Conservation (phyloP, 2,888 invertebrate species). For the Drosophila sordidapex region DNA sequence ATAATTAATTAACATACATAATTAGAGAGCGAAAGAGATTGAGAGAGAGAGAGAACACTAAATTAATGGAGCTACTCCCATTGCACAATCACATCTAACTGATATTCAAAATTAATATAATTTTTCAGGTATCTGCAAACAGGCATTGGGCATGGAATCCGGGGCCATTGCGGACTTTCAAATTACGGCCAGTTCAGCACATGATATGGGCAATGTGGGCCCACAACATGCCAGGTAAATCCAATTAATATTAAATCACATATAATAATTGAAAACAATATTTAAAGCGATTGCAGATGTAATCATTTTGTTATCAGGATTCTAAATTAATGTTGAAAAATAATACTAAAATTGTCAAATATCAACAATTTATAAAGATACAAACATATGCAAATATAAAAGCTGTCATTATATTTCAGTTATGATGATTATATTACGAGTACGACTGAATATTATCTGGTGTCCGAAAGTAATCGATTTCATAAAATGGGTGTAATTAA, state of each 20-base stretch:
- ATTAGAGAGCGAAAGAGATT: conserved; percentile 7
- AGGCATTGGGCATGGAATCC: conserved; percentile 92
- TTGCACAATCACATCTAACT: conserved; percentile 31
- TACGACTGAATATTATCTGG: not conserved
- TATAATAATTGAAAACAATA: not conserved
- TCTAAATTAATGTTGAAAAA: not conserved
- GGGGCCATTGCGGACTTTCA: conserved; percentile 91
- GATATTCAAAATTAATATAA: conserved; percentile 21
- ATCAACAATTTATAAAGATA: not conserved
- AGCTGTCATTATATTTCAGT: not conserved
- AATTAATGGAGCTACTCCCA: conserved; percentile 32
- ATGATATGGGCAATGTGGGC: conserved; percentile 92
- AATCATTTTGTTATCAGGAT: not conserved
- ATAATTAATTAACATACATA: conserved; percentile 52
- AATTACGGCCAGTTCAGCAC: conserved; percentile 92
- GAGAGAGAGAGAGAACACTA: not conserved
- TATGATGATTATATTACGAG: not conserved
- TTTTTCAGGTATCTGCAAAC: conserved; percentile 88
- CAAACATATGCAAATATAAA: not conserved
- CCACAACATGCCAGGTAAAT: conserved; percentile 92
- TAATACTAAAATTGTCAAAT: not conserved
- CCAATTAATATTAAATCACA: not conserved
- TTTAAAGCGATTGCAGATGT: not conserved
- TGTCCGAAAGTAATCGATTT: not conserved
- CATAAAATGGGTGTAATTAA: not conserved